A percentile compares a stretch with the other conserved stretches of the same genome.
Evolutionary conservation across 2,113 vertebrate genomes (phyloP).

Genomic region (Ciconia stormi): DNA sequence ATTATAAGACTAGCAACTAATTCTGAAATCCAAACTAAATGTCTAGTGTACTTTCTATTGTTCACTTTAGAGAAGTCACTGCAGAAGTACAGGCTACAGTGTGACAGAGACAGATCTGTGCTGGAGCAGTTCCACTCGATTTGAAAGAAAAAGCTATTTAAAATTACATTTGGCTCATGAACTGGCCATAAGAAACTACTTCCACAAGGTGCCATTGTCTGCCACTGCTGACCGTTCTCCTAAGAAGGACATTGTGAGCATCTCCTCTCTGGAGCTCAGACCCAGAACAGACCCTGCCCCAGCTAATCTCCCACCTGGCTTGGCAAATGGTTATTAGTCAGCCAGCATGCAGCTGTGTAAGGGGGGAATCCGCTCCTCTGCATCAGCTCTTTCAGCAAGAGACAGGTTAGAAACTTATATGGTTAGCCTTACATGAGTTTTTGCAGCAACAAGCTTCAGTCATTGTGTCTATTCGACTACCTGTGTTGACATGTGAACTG

Average conservation of each 20-base stretch:
- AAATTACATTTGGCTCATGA: background rate
- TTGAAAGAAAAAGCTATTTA: background rate
- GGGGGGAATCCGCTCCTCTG: accelerated
- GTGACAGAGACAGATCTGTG: background rate
- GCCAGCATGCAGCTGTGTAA: background rate
- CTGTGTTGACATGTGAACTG: background rate
- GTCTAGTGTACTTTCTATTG: background rate
- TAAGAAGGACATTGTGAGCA: background rate
- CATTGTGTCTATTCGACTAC: background rate
- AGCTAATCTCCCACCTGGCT: background rate
- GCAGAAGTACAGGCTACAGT: background rate
- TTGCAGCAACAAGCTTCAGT: background rate
- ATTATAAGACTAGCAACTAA: background rate
- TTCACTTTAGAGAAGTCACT: background rate
- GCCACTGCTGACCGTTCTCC: background rate
- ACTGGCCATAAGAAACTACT: background rate
- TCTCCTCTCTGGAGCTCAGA: background rate
- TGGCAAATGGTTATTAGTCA: background rate
- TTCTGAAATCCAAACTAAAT: background rate
- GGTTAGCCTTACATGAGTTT: background rate
- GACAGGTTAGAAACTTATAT: background rate
- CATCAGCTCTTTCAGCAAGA: background rate
- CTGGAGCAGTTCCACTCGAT: background rate
- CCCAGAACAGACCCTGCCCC: background rate
- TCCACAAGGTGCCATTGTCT: background rate